These are phyloP conservation scores for Dexiosoma caninum DNA, from an alignment of 2,888 invertebrate genomes.

Conservation along the genomic window DNA sequence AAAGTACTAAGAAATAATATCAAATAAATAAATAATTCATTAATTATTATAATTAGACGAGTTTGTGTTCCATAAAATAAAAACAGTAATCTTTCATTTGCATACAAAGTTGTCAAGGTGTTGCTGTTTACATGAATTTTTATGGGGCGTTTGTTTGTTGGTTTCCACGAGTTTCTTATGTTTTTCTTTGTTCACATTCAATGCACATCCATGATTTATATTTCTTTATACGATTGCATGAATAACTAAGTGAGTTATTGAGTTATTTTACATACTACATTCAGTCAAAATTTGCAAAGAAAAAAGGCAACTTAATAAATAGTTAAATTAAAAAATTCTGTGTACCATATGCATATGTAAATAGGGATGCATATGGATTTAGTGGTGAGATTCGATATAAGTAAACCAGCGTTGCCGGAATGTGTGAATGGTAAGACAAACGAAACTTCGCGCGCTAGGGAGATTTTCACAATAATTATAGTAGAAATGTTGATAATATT, in stretches of 20 bases:
- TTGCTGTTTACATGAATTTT: constrained; percentile 18
- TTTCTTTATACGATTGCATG: constrained; percentile 31
- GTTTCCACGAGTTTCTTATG: constrained; percentile 30
- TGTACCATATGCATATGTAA: background rate
- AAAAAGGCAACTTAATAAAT: too few species aligned
- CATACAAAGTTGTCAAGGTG: constrained; percentile 51
- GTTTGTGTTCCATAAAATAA: background rate
- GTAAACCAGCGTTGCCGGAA: background rate
- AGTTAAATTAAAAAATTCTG: background rate
- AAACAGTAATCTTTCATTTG: background rate
- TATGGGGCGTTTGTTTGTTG: background rate
- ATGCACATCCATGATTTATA: background rate
- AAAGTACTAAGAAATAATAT: background rate
- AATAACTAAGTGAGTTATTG: constrained; percentile 40
- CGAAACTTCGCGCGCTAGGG: too few species aligned
- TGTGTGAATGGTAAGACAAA: too few species aligned
- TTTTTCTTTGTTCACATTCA: background rate
- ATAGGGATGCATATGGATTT: too few species aligned
- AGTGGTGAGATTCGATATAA: constrained; percentile 19
- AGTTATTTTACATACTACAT: constrained; percentile 22
- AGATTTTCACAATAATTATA: too few species aligned
- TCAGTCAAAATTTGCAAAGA: background rate
- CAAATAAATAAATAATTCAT: constrained; percentile 33
- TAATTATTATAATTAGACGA: background rate
- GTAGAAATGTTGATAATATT: too few species aligned